These are phyloP conservation scores for Montipora efflorescens DNA, from an alignment of 64 coral and sea anemone species.

Conservation along the genomic window DNA sequence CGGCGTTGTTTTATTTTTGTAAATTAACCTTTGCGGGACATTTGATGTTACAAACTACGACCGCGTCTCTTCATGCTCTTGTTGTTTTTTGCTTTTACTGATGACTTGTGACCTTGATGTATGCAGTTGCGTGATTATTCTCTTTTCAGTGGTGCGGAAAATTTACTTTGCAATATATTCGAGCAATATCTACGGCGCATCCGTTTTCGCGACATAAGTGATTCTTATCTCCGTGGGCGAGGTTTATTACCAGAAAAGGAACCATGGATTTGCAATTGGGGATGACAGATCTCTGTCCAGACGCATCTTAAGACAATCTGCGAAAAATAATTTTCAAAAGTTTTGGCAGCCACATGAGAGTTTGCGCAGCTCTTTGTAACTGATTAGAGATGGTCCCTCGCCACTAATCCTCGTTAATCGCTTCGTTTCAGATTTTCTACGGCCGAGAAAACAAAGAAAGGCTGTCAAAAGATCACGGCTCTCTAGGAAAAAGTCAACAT, in stretches of 20 bases:
- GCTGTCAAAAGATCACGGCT: neutral
- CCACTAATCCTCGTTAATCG: slow-evolving; percentile 3
- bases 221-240: neutral
- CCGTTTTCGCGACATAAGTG: neutral
- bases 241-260: neutral
- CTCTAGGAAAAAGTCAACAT: neutral
- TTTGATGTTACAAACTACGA: neutral
- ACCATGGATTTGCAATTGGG: neutral
- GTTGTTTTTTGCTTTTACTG: neutral
- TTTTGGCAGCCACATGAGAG: neutral
- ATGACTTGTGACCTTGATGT: neutral
- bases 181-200: neutral
- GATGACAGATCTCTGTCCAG: neutral
- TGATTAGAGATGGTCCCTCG: neutral
- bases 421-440: slow-evolving; percentile 52
- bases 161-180: neutral
- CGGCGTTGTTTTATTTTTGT: too few species aligned
- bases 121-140: neutral
- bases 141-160: neutral
- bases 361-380: neutral
- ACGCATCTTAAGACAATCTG: neutral
- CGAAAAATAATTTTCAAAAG: neutral
- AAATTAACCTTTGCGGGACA: neutral
- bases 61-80: neutral
- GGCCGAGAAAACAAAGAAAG: slow-evolving; percentile 17